Percentiles rank a stretch among this genome's conserved stretches.
Conservation (phyloP, 2,888 invertebrate genomes). For the Leistus spinibarbis region DNA sequence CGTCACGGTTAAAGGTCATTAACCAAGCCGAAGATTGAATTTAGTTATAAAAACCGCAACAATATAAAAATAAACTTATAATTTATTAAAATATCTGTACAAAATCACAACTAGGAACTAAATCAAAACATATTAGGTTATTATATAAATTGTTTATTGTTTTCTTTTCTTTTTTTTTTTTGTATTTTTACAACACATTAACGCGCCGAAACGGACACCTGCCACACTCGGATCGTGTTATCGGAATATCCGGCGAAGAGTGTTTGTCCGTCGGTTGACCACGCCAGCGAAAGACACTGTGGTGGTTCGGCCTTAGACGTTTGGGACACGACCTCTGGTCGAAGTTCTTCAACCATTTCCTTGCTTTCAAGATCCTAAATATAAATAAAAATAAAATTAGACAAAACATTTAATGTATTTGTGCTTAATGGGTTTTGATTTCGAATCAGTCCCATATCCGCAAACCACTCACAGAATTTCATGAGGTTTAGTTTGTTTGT, state of each 20-base stretch:
- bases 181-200: slow-evolving; percentile 53
- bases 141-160: slow-evolving; percentile 7
- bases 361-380: slow-evolving; percentile 95
- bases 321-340: slow-evolving; percentile 89
- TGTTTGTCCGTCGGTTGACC: slow-evolving; percentile 99
- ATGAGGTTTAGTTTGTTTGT: slow-evolving; percentile 51
- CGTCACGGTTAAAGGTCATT: no score
- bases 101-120: slow-evolving; percentile 16
- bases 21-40: no score
- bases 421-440: not conserved
- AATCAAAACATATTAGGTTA: slow-evolving; percentile 1
- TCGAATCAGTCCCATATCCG: slow-evolving; percentile 58
- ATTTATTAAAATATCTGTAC: not conserved
- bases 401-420: no score
- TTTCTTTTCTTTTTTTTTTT: not conserved
- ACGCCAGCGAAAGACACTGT: slow-evolving; percentile 95
- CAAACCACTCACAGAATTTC: slow-evolving; percentile 55
- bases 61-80: not conserved
- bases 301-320: slow-evolving; percentile 88
- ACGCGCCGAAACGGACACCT: slow-evolving; percentile 88
- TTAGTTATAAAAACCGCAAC: no score
- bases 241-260: slow-evolving; percentile 99
- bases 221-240: slow-evolving; percentile 98
- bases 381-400: slow-evolving; percentile 14
- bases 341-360: slow-evolving; percentile 97